Evolutionary conservation across 2,888 invertebrate genomes (phyloP).

Genomic region (Hypercompe scribonia): DNA sequence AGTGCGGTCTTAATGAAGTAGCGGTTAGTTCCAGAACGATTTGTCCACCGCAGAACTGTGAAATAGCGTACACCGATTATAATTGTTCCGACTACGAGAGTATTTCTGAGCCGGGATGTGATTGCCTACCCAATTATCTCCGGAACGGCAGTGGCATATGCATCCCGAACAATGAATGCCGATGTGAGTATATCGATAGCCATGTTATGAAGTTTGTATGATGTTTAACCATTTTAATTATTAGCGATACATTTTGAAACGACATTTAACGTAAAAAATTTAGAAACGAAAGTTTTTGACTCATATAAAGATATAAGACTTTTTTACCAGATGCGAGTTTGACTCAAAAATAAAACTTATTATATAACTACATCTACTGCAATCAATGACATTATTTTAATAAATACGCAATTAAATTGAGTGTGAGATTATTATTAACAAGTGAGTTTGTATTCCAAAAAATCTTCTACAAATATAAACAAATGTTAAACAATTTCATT

Average conservation of each 20-base stretch:
- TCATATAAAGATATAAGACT: neutral
- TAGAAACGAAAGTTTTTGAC: neutral
- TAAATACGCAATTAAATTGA: too few relatives aligned
- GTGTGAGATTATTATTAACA: neutral
- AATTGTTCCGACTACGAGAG: conserved; percentile 33
- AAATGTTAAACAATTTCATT: neutral
- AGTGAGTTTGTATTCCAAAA: neutral
- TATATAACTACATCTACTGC: too few relatives aligned
- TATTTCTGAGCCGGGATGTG: conserved; percentile 57
- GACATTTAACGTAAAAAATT: neutral
- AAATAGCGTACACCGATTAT: conserved; percentile 55
- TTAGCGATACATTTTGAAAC: neutral
- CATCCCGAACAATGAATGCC: conserved; percentile 55
- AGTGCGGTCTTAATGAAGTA: conserved; percentile 58
- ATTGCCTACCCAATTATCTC: conserved; percentile 55
- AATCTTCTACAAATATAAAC: neutral
- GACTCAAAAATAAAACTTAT: too few relatives aligned
- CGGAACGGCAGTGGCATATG: conserved; percentile 57
- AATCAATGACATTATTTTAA: too few relatives aligned
- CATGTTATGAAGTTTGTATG: neutral
- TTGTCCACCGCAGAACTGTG: conserved; percentile 62
- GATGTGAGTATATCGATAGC: conserved; percentile 39
- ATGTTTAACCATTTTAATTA: neutral
- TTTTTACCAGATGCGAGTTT: neutral
- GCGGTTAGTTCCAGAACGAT: conserved; percentile 49